Base-by-base conservation (phyloP, 2,888 invertebrate genomes). In the Abscondita cerata region DNA sequence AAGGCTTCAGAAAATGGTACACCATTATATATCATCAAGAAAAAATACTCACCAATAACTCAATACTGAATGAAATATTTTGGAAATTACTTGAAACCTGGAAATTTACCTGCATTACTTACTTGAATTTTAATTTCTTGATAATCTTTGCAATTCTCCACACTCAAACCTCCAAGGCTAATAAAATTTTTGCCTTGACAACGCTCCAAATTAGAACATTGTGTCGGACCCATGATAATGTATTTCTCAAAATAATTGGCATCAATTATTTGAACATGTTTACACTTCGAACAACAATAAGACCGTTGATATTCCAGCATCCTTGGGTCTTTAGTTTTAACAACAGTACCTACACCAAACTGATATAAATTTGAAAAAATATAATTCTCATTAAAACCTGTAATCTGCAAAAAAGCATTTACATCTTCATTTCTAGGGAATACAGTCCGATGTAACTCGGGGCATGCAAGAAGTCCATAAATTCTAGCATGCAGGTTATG, bases 91-190 rank as follows among this genome's bases (percentile, higher is more conserved):
- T n/a, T n/a, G n/a, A n/a, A n/a, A n/a, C n/a, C n/a, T n/a, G n/a
- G n/a, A n/a, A n/a, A n/a, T n/a, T n/a, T n/a, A n/a, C n/a, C n/a
- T n/a, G n/a, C n/a, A n/a, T n/a, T 31, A 51, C 59, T 50, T 79
- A 88, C 90, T 81, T 91, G 91, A 73, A 96, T 85, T 82, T 92
- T 93, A 11, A 94, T 87, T 83, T 93, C 93, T 79, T 93, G 93
- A 80, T 91, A 93, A 82, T 93, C 93, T 71, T 87, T 89, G 75
- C 87, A 93, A 74, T 88, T 84, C 65, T 86, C 83, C 64, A 86
- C 82, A 47, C 87, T 85, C 34, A 87, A 80, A 52, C 84, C 77
- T 62, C 83, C 84, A 13, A 86, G 79, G 70, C 81, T 80, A 60
- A 74, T 58, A 62, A 88, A 84, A 71, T 83, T 87, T 36, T 82